phyloP scores from a whole-genome alignment of 2,888 invertebrate species.

The Drosophila mimica region DNA sequence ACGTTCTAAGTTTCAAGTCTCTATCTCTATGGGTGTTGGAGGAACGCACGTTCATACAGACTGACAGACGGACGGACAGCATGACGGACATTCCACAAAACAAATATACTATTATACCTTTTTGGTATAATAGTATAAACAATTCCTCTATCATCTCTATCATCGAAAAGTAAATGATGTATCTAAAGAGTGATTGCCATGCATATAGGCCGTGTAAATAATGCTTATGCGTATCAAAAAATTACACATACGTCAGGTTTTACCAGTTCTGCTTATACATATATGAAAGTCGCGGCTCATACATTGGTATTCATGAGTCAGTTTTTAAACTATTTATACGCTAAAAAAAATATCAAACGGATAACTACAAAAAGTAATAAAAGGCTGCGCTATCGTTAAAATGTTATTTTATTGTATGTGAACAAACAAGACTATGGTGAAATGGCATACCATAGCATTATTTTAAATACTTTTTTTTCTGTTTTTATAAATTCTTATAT shows the following conservation, averaged over 20 bases:
- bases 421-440: not conserved
- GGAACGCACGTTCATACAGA: no score
- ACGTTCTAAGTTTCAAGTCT: no score
- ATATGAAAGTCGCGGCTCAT: not conserved
- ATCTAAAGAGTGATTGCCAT: not conserved
- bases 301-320: not conserved
- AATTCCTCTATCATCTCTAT: not conserved
- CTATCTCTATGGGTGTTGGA: no score
- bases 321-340: not conserved
- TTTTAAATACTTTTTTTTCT: not conserved
- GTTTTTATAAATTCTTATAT: not conserved
- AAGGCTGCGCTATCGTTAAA: not conserved
- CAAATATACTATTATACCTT: no score
- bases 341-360: not conserved
- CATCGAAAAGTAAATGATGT: not conserved
- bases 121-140: no score
- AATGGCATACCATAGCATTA: not conserved
- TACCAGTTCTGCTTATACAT: not conserved
- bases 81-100: no score
- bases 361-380: not conserved
- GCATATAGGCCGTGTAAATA: no score
- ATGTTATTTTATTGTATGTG: not conserved
- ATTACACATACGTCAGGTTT: conserved; percentile 7
- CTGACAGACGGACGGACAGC: no score
- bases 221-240: not conserved